phyloP scores from a whole-genome alignment of 2,113 vertebrate genomes.

The Mastomys coucha region DNA sequence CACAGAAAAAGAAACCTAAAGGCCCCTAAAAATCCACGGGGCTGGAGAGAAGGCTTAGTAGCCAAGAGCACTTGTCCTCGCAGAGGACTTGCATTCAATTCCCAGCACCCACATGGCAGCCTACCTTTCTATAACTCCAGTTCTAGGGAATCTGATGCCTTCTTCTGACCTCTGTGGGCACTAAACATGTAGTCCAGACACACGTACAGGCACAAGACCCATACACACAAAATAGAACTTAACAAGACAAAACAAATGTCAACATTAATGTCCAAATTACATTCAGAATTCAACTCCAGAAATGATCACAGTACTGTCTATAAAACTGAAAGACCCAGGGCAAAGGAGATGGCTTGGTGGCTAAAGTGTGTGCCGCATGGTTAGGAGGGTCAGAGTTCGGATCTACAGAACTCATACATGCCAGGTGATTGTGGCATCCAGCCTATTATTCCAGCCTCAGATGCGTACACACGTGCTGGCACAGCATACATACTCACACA shows the following conservation, averaged over 20 bases:
- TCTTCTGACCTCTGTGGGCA: neutral
- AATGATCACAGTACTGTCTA: slow-evolving; percentile 9
- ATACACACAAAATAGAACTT: neutral
- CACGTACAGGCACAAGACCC: neutral
- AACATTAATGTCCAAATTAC: slow-evolving; percentile 21
- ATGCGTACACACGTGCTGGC: neutral
- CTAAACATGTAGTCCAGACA: neutral
- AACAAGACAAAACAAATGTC: neutral
- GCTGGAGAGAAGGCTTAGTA: neutral
- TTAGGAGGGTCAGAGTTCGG: neutral
- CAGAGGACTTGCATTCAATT: neutral
- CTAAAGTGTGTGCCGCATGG: neutral
- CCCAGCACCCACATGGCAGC: neutral
- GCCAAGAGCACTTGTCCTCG: neutral
- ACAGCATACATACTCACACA: neutral
- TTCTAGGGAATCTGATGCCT: neutral
- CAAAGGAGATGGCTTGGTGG: neutral
- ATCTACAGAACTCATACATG: too few species aligned
- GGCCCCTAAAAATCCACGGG: neutral
- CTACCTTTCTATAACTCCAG: neutral
- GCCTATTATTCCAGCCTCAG: neutral
- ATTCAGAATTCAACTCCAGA: neutral
- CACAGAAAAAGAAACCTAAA: neutral
- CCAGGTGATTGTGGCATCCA: neutral
- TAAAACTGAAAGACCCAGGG: slow-evolving; percentile 31